Conservation (phyloP, 1,140 invertebrate species). For the Acromyrmex heyeri region DNA sequence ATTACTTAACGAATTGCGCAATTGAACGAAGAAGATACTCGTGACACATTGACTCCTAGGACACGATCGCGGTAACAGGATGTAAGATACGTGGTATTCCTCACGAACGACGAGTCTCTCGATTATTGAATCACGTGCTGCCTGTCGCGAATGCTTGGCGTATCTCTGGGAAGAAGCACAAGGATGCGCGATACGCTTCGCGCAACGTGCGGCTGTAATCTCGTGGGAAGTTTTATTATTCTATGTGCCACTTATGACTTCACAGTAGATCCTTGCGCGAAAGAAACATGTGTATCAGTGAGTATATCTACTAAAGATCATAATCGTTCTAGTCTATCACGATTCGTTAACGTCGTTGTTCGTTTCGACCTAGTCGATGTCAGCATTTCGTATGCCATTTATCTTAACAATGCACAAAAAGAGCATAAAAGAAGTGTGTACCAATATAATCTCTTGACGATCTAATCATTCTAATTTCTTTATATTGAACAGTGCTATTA, state of each 20-base stretch:
- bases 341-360: neutral
- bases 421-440: neutral
- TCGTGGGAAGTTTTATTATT: constrained; percentile 53
- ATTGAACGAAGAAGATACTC: constrained; percentile 29
- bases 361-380: neutral
- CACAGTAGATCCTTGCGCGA: constrained; percentile 13
- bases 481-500: neutral
- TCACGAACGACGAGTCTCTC: constrained; percentile 12
- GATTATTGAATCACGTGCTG: constrained; percentile 51
- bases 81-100: constrained; percentile 23
- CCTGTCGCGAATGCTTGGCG: constrained; percentile 31
- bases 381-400: neutral
- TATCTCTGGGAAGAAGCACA: constrained; percentile 49
- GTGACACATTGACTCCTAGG: constrained; percentile 32
- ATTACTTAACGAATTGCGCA: constrained; percentile 31
- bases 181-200: constrained; percentile 32
- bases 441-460: neutral
- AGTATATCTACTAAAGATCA: constrained; percentile 14
- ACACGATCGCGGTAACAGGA: constrained; percentile 28
- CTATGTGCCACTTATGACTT: constrained; percentile 30
- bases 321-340: constrained; percentile 10
- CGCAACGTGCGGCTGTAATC: constrained; percentile 23
- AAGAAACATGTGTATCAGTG: neutral
- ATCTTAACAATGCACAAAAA: neutral
- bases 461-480: constrained; percentile 1